phyloP scores from a whole-genome alignment of 2,888 invertebrate species.

The Epicampocera succincta region DNA sequence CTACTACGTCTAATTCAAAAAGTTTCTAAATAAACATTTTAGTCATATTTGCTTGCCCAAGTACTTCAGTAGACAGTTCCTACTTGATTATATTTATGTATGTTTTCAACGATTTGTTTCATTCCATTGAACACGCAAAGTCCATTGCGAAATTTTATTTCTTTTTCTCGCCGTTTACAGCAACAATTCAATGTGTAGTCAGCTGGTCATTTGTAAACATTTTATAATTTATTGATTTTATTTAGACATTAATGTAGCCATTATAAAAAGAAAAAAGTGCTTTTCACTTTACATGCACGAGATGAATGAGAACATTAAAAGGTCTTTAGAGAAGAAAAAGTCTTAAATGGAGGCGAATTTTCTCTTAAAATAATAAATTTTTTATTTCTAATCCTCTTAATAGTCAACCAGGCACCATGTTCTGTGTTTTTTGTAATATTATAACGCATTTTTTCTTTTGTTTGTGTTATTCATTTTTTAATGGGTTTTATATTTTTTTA shows the following conservation, averaged over 20 bases:
- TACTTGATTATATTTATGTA: slow-evolving; percentile 34
- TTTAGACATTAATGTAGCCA: slow-evolving; percentile 9
- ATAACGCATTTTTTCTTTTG: slow-evolving; percentile 23
- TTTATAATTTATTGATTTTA: slow-evolving; percentile 41
- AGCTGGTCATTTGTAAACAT: neutral
- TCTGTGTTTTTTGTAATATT: neutral
- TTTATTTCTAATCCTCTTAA: slow-evolving; percentile 30
- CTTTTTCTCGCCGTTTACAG: neutral
- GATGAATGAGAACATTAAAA: neutral
- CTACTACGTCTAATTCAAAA: too few relatives aligned
- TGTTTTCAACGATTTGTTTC: neutral
- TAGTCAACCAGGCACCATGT: slow-evolving; percentile 32
- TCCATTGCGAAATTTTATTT: slow-evolving; percentile 44
- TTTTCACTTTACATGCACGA: neutral
- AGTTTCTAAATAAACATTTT: too few relatives aligned
- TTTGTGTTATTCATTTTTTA: neutral
- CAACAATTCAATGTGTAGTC: neutral
- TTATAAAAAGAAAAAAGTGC: neutral
- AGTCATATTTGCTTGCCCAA: neutral
- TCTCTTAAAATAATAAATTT: neutral
- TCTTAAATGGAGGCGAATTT: neutral
- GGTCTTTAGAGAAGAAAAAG: neutral
- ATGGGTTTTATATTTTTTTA: too few relatives aligned
- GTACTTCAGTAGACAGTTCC: slow-evolving; percentile 13
- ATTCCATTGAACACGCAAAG: slow-evolving; percentile 29